These are phyloP conservation scores for Anneissia japonica DNA, from an alignment of 35 echinoderm and acorn worm species.

Conservation along the genomic window DNA sequence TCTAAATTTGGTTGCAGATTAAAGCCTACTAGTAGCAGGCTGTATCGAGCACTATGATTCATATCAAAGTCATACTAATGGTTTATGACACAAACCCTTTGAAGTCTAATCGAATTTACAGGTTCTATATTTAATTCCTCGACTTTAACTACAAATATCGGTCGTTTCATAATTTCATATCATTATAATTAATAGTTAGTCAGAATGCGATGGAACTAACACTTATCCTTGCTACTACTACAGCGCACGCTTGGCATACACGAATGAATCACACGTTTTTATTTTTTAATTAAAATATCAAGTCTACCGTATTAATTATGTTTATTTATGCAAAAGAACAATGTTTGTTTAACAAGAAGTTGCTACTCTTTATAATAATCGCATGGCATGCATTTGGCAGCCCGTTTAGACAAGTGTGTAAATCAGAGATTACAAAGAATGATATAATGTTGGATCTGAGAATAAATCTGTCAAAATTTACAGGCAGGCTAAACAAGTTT, in stretches of 20 bases:
- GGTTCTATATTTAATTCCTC: not conserved
- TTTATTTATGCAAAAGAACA: not conserved
- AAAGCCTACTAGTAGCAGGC: not conserved
- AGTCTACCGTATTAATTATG: not conserved
- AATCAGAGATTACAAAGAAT: not conserved
- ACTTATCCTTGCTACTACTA: too few relatives aligned
- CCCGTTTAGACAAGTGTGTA: not conserved
- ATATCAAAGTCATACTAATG: not conserved
- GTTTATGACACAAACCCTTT: not conserved
- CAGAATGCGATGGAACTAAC: not conserved
- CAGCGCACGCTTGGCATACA: not conserved
- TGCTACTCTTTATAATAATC: not conserved
- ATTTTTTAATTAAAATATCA: not conserved
- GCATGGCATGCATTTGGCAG: not conserved
- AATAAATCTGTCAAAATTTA: not conserved
- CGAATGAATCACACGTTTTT: not conserved
- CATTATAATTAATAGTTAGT: not conserved
- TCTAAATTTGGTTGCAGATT: not conserved
- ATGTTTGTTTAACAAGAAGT: not conserved
- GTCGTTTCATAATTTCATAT: not conserved
- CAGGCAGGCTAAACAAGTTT: not conserved
- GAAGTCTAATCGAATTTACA: not conserved
- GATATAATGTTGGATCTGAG: not conserved
- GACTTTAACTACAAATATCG: not conserved
- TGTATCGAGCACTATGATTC: too few relatives aligned